phyloP scores from a whole-genome alignment of 2,113 vertebrate species.

The Nicator chloris region DNA sequence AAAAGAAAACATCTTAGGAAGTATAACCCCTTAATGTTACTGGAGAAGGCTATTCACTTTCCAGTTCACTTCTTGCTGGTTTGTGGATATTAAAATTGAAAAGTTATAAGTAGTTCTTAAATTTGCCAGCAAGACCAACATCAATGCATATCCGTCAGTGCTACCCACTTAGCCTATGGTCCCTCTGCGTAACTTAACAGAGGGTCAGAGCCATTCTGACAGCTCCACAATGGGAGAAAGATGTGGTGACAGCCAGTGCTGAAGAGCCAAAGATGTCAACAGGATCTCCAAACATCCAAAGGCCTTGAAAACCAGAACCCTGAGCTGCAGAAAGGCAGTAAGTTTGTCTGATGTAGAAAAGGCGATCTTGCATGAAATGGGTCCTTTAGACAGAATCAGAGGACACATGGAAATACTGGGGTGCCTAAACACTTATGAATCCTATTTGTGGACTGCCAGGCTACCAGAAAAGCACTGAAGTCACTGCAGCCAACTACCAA shows the following conservation, averaged over 20 bases:
- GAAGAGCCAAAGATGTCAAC: background rate
- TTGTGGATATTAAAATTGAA: conserved; percentile 34
- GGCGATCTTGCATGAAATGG: background rate
- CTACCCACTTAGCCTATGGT: conserved; percentile 24
- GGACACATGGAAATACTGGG: background rate
- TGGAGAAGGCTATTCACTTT: background rate
- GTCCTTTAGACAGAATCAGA: background rate
- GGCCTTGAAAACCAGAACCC: background rate
- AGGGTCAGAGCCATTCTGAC: conserved; percentile 37
- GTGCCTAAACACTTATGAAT: background rate
- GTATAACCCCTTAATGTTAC: background rate
- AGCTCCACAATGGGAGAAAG: conserved; percentile 28
- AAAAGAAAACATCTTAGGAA: background rate
- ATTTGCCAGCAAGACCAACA: background rate
- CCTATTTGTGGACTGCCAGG: background rate
- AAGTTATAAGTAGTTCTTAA: background rate
- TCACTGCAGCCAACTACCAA: background rate
- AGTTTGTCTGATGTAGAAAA: background rate
- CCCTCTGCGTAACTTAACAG: background rate
- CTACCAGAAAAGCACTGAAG: background rate
- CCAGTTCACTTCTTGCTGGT: background rate
- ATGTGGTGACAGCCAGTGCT: background rate
- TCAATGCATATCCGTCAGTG: conserved; percentile 36
- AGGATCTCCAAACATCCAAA: background rate
- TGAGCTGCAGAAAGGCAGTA: background rate